Evolutionary conservation across 2,113 vertebrate species (phyloP), one percentile per base, ranked within the genome.

Genomic region (Toxostoma redivivum): DNA sequence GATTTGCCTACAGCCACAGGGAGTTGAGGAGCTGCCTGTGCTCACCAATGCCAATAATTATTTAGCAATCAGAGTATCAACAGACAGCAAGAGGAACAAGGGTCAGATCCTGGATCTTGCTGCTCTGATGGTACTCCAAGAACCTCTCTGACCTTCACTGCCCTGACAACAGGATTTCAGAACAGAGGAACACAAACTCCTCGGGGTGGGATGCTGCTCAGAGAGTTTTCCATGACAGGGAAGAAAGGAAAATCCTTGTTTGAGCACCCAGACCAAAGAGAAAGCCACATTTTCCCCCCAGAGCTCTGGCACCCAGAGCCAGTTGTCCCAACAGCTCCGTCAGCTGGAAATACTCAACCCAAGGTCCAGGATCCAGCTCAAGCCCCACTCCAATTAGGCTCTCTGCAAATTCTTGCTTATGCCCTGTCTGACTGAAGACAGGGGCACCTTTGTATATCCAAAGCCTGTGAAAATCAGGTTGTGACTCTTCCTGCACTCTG

Each of bases 11-110:
- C 10, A 18, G 95, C 76, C 82, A 38, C 3, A 7, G 3, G 7
- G 82, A 72, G 69, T 42, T 33, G 92, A 93, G 82, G 62, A 94
- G 67, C 83, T 72, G 79, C 64, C 79, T 92, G 61, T 42, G 85
- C 67, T 78, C 78, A 44, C 8, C 56, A 47, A 22, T 47, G 79
- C 82, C 71, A 51, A 66, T 57, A 69, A 78, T 82, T 67, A 79
- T 44, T 89, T 70, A 93, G 67, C n/a, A 37, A 30, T 44, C 73
- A 30, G 53, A 66, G 47, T 21, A 66, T 74, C 37, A 2, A 50
- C 33, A 58, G 50, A 42, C 22, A 40, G 76, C 61, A 51, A 51
- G 57, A 86, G 76, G 48, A 73, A 42, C 42, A 27, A 0, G 0
- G 62, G 8, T 83, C 92, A 80, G 37, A 35, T n/a, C 58, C 79